phyloP scores from a whole-genome alignment of 2,113 vertebrate species.

The Enhydra lutris region DNA sequence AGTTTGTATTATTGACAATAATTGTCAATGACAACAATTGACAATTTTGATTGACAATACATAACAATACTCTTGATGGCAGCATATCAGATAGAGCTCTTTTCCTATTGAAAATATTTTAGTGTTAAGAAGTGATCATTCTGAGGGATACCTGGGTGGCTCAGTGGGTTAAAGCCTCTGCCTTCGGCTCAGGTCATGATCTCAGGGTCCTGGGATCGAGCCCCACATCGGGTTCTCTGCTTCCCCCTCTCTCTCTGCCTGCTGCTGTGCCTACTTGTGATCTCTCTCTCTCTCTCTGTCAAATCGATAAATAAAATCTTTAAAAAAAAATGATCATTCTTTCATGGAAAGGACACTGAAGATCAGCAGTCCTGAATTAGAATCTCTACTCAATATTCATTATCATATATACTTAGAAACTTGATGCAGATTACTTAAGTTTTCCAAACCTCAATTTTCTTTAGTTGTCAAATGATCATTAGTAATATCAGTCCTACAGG shows the following conservation, averaged over 20 bases:
- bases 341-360: not conserved
- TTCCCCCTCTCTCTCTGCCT: no score
- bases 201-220: no score
- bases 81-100: not conserved
- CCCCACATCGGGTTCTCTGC: no score
- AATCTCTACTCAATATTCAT: not conserved
- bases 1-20: no score
- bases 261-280: no score
- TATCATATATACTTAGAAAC: not conserved
- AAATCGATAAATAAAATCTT: no score
- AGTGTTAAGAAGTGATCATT: not conserved
- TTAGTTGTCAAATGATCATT: not conserved
- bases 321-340: not conserved
- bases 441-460: not conserved
- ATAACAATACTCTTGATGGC: not conserved
- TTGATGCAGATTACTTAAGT: not conserved
- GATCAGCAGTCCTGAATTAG: not conserved
- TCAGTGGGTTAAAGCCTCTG: no score
- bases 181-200: no score
- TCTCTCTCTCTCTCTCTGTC: no score
- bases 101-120: not conserved
- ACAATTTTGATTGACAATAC: not conserved
- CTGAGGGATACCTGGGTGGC: no score
- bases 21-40: no score
- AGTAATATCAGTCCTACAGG: not conserved